phyloP scores from a whole-genome alignment of 2,888 invertebrate genomes.

The Drosophila rubida region DNA sequence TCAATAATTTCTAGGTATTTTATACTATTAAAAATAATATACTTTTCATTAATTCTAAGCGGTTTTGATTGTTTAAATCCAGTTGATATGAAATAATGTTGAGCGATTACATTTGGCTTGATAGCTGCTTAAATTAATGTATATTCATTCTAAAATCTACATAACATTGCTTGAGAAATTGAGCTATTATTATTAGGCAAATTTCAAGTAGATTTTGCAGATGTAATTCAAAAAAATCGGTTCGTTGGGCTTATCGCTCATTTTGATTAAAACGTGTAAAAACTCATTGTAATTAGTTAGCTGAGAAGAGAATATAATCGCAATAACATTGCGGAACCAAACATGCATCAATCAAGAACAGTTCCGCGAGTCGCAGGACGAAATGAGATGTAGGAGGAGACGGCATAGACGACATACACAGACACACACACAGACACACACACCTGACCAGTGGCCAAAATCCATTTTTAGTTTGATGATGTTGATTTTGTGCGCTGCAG shows the following conservation, averaged over 20 bases:
- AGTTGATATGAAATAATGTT: too few species aligned
- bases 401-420: conserved; percentile 1
- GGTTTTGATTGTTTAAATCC: too few species aligned
- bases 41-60: too few species aligned
- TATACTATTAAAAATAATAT: too few species aligned
- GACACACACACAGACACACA: conserved; percentile 3
- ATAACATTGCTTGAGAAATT: neutral
- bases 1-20: too few species aligned
- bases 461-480: conserved; percentile 69
- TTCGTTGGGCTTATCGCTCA: neutral
- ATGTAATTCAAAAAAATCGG: neutral
- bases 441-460: conserved; percentile 40
- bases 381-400: neutral
- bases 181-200: neutral
- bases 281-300: conserved; percentile 38
- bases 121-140: too few species aligned
- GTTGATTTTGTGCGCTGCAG: conserved; percentile 50
- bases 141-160: too few species aligned
- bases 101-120: too few species aligned
- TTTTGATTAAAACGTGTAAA: conserved; percentile 48
- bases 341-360: conserved; percentile 65
- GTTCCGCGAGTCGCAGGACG: conserved; percentile 1
- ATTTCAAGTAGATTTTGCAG: too few species aligned
- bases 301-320: conserved; percentile 50
- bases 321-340: conserved; percentile 35